Percentiles rank a stretch among this genome's conserved stretches.
phyloP scores from a whole-genome alignment of 2,113 vertebrate species.

The Cephalophus harveyi region DNA sequence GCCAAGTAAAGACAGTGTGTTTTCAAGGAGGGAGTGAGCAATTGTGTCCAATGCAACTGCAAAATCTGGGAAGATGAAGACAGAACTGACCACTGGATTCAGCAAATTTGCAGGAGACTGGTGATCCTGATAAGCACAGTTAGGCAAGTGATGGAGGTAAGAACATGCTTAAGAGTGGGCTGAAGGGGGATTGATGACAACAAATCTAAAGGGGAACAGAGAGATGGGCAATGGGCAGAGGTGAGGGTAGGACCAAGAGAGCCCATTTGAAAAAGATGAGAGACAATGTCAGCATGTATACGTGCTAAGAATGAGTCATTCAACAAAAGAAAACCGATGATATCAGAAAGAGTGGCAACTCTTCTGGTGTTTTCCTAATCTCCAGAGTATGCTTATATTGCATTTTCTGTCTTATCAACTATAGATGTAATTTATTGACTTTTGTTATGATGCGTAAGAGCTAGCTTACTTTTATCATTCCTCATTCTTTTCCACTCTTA shows the following conservation, averaged over 20 bases:
- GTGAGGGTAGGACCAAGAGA: not conserved
- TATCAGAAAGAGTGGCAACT: not conserved
- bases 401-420: not conserved
- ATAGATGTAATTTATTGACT: not conserved
- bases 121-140: not conserved
- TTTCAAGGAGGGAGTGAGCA: not conserved
- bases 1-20: not conserved
- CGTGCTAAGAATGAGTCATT: not conserved
- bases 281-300: not conserved
- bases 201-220: not conserved
- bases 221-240: not conserved
- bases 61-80: not conserved
- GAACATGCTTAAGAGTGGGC: not conserved
- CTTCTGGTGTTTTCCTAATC: not conserved
- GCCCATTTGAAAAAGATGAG: not conserved
- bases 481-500: not conserved
- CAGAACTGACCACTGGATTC: not conserved
- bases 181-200: not conserved
- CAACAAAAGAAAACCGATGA: not conserved
- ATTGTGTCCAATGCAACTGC: accelerated
- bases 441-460: not conserved
- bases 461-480: not conserved
- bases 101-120: not conserved
- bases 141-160: not conserved
- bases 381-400: not conserved